Conservation (phyloP, 2,797 vertebrate species). For the Cossypha dichroa region DNA sequence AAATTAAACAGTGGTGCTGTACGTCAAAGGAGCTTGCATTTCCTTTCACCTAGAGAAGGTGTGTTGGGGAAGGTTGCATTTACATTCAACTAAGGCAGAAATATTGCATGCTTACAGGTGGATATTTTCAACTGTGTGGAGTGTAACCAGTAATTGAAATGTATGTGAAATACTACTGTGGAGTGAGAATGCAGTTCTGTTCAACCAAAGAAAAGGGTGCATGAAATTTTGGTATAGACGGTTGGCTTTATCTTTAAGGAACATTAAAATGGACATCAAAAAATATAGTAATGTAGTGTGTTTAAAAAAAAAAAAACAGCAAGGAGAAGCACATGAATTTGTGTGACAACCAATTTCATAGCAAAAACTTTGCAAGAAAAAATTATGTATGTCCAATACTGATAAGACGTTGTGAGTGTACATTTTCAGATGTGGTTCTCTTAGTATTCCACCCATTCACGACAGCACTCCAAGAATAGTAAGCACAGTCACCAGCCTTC, state of each 20-base stretch:
- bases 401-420: constrained; percentile 76
- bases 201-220: constrained; percentile 69
- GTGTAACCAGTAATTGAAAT: constrained; percentile 70
- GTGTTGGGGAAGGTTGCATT: constrained; percentile 37
- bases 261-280: constrained; percentile 81
- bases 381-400: constrained; percentile 78
- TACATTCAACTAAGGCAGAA: constrained; percentile 73
- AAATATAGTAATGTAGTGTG: constrained; percentile 66
- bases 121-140: constrained; percentile 70
- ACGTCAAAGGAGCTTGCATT: neutral
- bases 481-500: constrained; percentile 65
- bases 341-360: constrained; percentile 77
- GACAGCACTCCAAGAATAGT: constrained; percentile 69
- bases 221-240: constrained; percentile 75
- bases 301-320: constrained; percentile 23
- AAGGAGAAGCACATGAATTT: constrained; percentile 71
- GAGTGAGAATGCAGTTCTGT: constrained; percentile 67
- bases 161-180: constrained; percentile 64
- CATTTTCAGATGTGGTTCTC: constrained; percentile 75
- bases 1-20: neutral
- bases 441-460: constrained; percentile 72
- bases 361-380: constrained; percentile 76
- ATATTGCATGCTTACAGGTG: constrained; percentile 56
- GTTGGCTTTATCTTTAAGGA: constrained; percentile 80
- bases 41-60: neutral